Conservation (phyloP, 1,140 invertebrate species). For the Scaptodrosophila lebanonensis region DNA sequence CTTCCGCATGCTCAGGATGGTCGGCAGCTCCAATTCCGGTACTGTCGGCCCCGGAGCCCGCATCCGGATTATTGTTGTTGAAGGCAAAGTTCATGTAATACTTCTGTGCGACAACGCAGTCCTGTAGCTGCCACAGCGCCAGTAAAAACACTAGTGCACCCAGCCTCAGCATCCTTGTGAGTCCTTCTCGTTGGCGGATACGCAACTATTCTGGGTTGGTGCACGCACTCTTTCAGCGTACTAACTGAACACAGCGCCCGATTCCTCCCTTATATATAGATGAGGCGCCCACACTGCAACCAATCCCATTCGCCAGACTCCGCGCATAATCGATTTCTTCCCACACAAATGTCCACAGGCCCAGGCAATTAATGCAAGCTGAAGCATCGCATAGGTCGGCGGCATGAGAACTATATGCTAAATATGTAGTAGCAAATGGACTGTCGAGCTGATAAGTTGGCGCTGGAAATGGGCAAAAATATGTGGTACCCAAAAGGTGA, state of each 20-base stretch:
- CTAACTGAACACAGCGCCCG: constrained; percentile 14
- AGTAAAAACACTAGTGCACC: constrained; percentile 36
- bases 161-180: constrained; percentile 38
- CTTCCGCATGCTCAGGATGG: no score
- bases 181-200: not conserved
- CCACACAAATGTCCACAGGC: not conserved
- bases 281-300: constrained; percentile 21
- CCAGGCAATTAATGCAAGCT: no score
- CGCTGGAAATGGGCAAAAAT: no score
- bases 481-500: no score
- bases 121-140: constrained; percentile 27
- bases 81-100: constrained; percentile 68
- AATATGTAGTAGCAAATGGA: no score
- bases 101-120: constrained; percentile 37
- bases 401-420: no score
- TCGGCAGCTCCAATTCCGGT: no score
- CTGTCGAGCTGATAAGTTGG: no score
- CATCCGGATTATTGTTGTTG: constrained; percentile 57
- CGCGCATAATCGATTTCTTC: constrained; percentile 57
- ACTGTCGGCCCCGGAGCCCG: not conserved
- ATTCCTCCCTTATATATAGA: constrained; percentile 68
- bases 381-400: not conserved
- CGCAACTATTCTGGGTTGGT: not conserved
- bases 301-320: constrained; percentile 29
- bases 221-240: not conserved